Percentiles rank a stretch among this genome's conserved stretches.
These are phyloP conservation scores for Atherinosoma microstoma DNA, from an alignment of 2,797 vertebrate genomes.

Conservation along the genomic window DNA sequence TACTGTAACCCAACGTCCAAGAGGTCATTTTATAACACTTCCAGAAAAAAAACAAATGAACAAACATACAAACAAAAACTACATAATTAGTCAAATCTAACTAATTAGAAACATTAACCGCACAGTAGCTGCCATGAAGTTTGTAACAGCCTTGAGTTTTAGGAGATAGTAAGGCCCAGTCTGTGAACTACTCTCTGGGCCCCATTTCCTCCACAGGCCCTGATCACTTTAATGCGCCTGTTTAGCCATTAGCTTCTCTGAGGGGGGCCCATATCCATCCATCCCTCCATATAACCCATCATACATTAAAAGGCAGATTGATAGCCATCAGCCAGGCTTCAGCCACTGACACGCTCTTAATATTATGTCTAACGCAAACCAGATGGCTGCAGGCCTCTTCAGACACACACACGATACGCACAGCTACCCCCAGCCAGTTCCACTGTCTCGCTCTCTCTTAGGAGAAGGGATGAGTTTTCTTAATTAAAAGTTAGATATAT, in stretches of 20 bases:
- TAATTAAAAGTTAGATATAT: slow-evolving; percentile 83
- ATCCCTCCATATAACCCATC: slow-evolving; percentile 64
- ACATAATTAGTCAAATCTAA: not conserved
- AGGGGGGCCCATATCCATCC: slow-evolving; percentile 62
- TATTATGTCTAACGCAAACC: slow-evolving; percentile 81
- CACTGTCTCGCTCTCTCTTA: slow-evolving; percentile 36
- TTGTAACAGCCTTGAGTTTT: not conserved
- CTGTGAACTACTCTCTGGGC: slow-evolving; percentile 73
- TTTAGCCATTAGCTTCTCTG: slow-evolving; percentile 86
- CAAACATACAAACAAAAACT: not conserved
- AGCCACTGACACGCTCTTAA: slow-evolving; percentile 82
- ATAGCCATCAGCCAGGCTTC: slow-evolving; percentile 78
- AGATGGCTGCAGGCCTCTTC: slow-evolving; percentile 75
- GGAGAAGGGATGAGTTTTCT: slow-evolving; percentile 71
- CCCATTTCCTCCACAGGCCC: slow-evolving; percentile 76
- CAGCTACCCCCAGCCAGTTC: slow-evolving; percentile 36
- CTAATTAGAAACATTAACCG: too few relatives aligned
- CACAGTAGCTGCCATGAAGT: slow-evolving; percentile 16
- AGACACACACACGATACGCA: slow-evolving; percentile 37
- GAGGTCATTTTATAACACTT: not conserved
- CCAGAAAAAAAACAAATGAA: not conserved
- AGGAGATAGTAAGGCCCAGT: slow-evolving; percentile 15
- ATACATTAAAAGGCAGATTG: slow-evolving; percentile 87
- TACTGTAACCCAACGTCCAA: not conserved
- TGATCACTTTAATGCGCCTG: slow-evolving; percentile 89